Conservation (phyloP, 2,888 invertebrate genomes). For the Nephrotoma flavescens region DNA sequence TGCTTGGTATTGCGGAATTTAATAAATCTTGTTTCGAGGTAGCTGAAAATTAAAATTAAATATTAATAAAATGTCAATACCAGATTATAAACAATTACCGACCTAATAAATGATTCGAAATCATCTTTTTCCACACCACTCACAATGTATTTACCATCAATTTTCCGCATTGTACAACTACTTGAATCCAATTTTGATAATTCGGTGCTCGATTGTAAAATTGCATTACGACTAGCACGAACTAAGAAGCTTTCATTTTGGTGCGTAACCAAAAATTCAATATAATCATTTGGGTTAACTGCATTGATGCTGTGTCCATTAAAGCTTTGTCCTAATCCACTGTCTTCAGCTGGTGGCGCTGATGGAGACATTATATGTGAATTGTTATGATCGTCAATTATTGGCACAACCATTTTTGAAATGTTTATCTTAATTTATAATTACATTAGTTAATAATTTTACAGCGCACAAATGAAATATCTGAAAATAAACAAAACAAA, state of each 20-base stretch:
- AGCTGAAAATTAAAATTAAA: slow-evolving; percentile 14
- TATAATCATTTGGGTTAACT: slow-evolving; percentile 15
- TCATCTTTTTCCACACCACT: slow-evolving; percentile 29
- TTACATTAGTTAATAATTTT: background rate
- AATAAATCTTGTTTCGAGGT: slow-evolving; percentile 30
- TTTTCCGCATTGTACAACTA: slow-evolving; percentile 24
- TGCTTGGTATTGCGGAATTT: slow-evolving; percentile 30
- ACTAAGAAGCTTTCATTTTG: slow-evolving; percentile 28
- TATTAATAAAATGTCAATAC: background rate
- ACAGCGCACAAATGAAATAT: background rate
- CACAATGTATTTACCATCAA: slow-evolving; percentile 31
- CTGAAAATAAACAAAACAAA: background rate
- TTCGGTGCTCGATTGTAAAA: slow-evolving; percentile 29
- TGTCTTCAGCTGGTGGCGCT: slow-evolving; percentile 25
- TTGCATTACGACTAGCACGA: slow-evolving; percentile 27
- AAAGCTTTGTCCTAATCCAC: background rate
- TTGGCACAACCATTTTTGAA: slow-evolving; percentile 27
- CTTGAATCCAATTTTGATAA: slow-evolving; percentile 29
- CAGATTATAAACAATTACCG: background rate
- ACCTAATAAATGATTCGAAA: slow-evolving; percentile 26
- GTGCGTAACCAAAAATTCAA: slow-evolving; percentile 30
- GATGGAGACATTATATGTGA: slow-evolving; percentile 20
- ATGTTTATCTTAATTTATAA: background rate
- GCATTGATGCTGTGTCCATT: background rate
- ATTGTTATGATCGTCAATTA: slow-evolving; percentile 23